Base-by-base conservation (phyloP, 1,140 invertebrate genomes). In the Arctopsyche grandis region DNA sequence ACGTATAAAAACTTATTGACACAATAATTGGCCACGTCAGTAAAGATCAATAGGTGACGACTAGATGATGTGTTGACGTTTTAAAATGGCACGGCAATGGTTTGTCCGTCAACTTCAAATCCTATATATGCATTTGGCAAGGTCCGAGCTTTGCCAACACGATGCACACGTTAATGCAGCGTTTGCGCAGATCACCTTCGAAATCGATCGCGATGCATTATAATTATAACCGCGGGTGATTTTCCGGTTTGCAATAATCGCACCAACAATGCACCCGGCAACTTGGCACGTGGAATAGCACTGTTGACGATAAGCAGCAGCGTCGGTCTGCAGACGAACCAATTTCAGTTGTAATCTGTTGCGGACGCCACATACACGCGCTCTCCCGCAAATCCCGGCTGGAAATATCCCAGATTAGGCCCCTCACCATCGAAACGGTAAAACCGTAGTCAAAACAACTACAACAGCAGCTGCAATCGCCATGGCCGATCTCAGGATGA, bases 401-500 rank as follows among this genome's bases (percentile, higher is more conserved):
- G 60, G 38, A 71, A 71, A 71, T 71, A 71, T 29, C 60, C 60
- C 26, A 66, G 12, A 66, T 66, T 22, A 22, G 12, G 21, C 21
- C 60, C 26, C 60, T 12, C 10, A 24, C 19, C 10, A n/a, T 14
- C 21, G 3, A 12, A 66, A 7, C 60, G 14, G 21, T 66, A 14
- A 4, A 4, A 24, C 43, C 26, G 26, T 26, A 26, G 21, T 71
- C 5, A 14, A 52, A 52, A 52, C 12, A 52, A 52, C 48, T 14
- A 52, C 48, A 52, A 52, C 48, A 52, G 12, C 48, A 16, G 16
- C 16, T 14, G 48, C 48, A 10, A 52, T 12, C 10, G 22, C 21
- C 84, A 88, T 89, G 87, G 86, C 87, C 14, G 88, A 89, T 81
- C 80, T 89, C 82, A 85, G 85, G 85, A 85, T 88, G 85, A 85